phyloP scores from a whole-genome alignment of 1,140 invertebrate genomes.

The Drosophila athabasca region DNA sequence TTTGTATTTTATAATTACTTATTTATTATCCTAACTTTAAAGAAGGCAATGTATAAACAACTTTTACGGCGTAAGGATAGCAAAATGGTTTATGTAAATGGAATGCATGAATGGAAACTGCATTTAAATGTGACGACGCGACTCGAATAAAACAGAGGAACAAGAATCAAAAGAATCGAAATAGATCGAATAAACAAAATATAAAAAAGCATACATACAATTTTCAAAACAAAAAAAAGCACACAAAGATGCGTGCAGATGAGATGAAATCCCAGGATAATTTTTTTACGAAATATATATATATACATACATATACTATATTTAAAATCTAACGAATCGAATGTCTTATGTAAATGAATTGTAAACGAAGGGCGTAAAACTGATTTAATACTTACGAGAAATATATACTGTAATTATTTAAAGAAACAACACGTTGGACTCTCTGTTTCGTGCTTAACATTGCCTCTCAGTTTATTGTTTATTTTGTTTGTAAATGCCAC shows the following conservation, averaged over 20 bases:
- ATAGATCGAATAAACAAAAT: constrained; percentile 38
- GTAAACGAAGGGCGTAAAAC: constrained; percentile 65
- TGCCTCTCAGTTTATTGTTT: constrained; percentile 62
- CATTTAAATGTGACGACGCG: constrained; percentile 74
- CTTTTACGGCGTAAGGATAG: constrained; percentile 67
- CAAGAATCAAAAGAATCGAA: constrained; percentile 33
- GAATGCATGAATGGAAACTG: constrained; percentile 63
- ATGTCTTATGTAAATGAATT: constrained; percentile 74
- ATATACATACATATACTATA: constrained; percentile 27
- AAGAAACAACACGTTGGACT: constrained; percentile 44
- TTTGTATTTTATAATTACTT: constrained; percentile 72
- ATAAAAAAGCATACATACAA: constrained; percentile 26
- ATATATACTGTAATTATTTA: constrained; percentile 78
- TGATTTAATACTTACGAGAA: constrained; percentile 74
- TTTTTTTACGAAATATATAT: constrained; percentile 72
- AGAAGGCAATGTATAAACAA: constrained; percentile 70
- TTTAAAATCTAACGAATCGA: constrained; percentile 59
- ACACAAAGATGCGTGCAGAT: constrained; percentile 25
- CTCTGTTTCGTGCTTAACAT: constrained; percentile 61
- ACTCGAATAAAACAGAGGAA: constrained; percentile 72
- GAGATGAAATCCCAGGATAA: constrained; percentile 51
- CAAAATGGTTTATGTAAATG: constrained; percentile 62
- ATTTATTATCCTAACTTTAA: constrained; percentile 80
- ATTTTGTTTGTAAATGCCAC: constrained; percentile 76
- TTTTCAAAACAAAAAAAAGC: constrained; percentile 37